A percentile compares a stretch with the other conserved stretches of the same genome.
Evolutionary conservation across 2,888 invertebrate genomes (phyloP).

Genomic region (Drosophila vallismaia): DNA sequence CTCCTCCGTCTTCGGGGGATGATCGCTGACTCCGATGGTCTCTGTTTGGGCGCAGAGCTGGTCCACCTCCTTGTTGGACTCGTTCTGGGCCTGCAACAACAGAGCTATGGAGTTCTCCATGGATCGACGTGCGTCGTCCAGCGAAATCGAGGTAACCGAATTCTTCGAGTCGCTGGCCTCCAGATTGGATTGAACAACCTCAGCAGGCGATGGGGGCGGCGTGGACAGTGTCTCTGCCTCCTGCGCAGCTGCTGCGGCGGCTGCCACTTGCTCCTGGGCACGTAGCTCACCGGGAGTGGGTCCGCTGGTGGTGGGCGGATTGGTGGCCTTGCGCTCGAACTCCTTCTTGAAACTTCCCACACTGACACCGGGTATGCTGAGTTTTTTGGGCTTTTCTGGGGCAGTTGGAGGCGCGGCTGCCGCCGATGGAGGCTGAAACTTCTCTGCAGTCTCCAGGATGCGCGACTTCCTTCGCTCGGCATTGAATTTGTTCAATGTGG

Average conservation of each 20-base stretch:
- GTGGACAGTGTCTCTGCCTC: constrained; percentile 68
- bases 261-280: constrained; percentile 76
- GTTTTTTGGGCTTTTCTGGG: constrained; percentile 89
- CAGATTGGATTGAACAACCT: constrained; percentile 40
- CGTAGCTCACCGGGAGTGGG: constrained; percentile 82
- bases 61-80: constrained; percentile 83
- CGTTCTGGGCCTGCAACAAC: constrained; percentile 84
- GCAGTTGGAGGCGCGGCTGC: constrained; percentile 27
- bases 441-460: constrained; percentile 89
- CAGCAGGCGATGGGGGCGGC: constrained; percentile 78
- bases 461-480: constrained; percentile 87
- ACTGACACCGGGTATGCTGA: constrained; percentile 91
- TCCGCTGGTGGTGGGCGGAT: constrained; percentile 83
- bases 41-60: constrained; percentile 83
- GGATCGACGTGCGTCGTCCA: constrained; percentile 86
- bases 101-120: constrained; percentile 88
- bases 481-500: constrained; percentile 82
- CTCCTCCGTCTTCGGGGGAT: constrained; percentile 68
- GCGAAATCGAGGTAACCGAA: constrained; percentile 84
- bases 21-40: constrained; percentile 80
- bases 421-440: constrained; percentile 86
- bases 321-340: constrained; percentile 91
- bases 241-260: constrained; percentile 70
- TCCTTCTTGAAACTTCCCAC: constrained; percentile 94
- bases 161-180: constrained; percentile 86